A percentile compares a stretch with the other conserved stretches of the same genome.
phyloP scores from a whole-genome alignment of 2,888 invertebrate genomes.

The Eilema depressum region DNA sequence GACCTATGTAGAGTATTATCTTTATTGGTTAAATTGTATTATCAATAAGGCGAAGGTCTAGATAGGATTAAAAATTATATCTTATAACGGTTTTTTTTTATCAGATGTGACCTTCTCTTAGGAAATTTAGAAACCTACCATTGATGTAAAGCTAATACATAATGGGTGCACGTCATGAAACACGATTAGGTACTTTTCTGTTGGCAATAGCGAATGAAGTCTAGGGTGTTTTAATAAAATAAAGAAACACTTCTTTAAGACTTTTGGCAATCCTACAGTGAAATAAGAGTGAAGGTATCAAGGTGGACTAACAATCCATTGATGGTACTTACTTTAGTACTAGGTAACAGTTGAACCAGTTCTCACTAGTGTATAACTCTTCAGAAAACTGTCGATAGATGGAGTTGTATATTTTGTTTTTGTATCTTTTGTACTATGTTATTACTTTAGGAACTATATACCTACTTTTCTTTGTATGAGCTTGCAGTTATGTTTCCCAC shows the following conservation, averaged over 20 bases:
- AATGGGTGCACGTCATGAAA: neutral
- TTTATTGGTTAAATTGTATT: neutral
- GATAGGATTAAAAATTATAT: neutral
- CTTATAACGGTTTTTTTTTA: neutral
- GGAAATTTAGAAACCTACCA: neutral
- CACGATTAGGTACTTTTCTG: neutral
- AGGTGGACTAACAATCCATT: neutral
- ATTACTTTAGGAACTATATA: neutral
- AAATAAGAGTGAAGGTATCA: neutral
- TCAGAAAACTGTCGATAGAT: conserved; percentile 11
- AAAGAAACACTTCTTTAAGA: neutral
- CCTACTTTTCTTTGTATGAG: neutral
- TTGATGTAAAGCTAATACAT: neutral
- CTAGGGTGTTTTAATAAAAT: neutral
- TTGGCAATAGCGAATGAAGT: neutral
- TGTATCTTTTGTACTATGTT: neutral
- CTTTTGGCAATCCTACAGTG: neutral
- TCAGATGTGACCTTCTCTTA: neutral
- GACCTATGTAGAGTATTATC: neutral
- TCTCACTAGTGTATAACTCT: neutral
- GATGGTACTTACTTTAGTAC: conserved; percentile 1
- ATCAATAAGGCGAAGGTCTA: neutral
- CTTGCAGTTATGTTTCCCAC: no score
- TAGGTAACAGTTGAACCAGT: neutral
- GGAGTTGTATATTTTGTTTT: neutral